Percentiles rank a stretch among this genome's conserved stretches.
These are phyloP conservation scores for Drosophila lacicola DNA, from an alignment of 2,888 invertebrate species.

Conservation along the genomic window DNA sequence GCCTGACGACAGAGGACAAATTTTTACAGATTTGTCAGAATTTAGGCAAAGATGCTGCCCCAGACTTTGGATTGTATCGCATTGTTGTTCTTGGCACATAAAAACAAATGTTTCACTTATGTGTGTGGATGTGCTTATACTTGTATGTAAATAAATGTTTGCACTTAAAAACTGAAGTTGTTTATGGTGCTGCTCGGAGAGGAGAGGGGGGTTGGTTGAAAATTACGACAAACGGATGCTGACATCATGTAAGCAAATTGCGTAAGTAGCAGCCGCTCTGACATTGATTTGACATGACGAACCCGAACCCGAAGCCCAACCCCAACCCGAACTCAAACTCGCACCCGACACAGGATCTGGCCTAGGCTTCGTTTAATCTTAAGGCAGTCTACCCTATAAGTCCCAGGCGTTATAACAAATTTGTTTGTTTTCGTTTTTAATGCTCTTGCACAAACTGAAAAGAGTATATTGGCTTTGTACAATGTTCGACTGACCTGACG, in stretches of 20 bases:
- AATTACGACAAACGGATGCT: conserved; percentile 41
- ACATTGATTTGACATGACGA: conserved; percentile 80
- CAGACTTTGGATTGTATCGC: conserved; percentile 11
- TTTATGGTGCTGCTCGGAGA: conserved; percentile 40
- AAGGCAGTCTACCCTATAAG: background rate
- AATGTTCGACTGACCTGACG: no score
- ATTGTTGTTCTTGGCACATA: conserved; percentile 29
- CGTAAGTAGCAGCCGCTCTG: conserved; percentile 62
- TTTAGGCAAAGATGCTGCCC: conserved; percentile 51
- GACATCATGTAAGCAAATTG: conserved; percentile 79
- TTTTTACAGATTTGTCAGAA: conserved; percentile 82
- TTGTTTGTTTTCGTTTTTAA: conserved; percentile 59
- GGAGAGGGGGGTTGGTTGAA: background rate
- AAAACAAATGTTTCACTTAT: conserved; percentile 40
- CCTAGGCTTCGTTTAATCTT: conserved; percentile 12
- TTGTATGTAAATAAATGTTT: conserved; percentile 40
- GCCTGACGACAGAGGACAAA: conserved; percentile 75
- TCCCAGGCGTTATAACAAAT: conserved; percentile 58
- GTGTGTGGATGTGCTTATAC: conserved; percentile 27
- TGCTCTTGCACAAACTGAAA: background rate
- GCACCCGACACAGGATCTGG: conserved; percentile 1
- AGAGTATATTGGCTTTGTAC: no score
- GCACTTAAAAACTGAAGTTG: conserved; percentile 76
- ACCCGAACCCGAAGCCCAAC: conserved; percentile 18
- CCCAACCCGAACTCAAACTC: background rate